A percentile compares a stretch with the other conserved stretches of the same genome.
Evolutionary conservation across 2,797 vertebrate genomes (phyloP).

Genomic region (Syndactyla subalaris): DNA sequence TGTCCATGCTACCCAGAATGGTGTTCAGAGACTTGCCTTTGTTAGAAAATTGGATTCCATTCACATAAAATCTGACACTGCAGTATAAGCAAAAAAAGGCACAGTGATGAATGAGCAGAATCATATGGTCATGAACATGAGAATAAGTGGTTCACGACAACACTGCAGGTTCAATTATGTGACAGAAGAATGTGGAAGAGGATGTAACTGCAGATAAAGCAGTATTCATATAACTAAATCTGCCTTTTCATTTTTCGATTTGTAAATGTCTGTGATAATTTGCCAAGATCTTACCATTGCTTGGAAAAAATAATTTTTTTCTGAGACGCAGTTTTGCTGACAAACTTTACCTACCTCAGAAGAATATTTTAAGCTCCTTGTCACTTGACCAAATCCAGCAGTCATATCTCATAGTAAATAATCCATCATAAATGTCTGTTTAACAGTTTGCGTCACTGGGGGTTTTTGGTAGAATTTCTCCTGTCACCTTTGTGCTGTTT

Average conservation of each 20-base stretch:
- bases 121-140: neutral
- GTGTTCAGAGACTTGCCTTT: neutral
- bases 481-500: neutral
- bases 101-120: neutral
- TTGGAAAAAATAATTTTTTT: neutral
- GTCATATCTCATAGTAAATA: neutral
- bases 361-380: neutral
- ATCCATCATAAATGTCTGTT: neutral
- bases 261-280: neutral
- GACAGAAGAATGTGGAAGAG: neutral
- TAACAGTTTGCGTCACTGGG: neutral
- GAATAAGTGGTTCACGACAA: neutral
- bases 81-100: neutral
- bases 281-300: neutral
- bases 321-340: neutral
- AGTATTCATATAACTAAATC: neutral
- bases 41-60: neutral
- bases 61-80: neutral
- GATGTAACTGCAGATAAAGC: neutral
- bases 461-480: neutral
- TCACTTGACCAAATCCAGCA: neutral
- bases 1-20: neutral
- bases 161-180: neutral
- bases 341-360: neutral
- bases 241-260: neutral